These are phyloP conservation scores for Nomada lathburiana DNA, from an alignment of 2,888 invertebrate genomes.

Conservation along the genomic window DNA sequence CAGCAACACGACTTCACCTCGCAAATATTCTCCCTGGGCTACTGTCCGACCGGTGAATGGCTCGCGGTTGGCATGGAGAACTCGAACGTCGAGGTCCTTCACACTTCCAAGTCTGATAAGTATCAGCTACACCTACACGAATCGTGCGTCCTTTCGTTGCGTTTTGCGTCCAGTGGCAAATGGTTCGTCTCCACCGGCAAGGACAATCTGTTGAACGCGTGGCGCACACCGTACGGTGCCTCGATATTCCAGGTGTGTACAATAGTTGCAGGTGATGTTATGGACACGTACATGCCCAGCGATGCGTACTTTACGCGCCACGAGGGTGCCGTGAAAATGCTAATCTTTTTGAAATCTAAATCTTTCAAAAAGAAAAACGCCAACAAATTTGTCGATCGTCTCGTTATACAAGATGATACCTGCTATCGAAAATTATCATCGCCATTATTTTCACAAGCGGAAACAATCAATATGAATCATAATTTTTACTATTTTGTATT, in stretches of 20 bases:
- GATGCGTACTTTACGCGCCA: too few relatives aligned
- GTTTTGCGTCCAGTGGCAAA: constrained; percentile 98
- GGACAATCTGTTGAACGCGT: constrained; percentile 98
- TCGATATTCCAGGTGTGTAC: constrained; percentile 96
- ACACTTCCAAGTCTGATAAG: constrained; percentile 95
- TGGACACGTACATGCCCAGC: too few relatives aligned
- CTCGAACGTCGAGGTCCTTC: constrained; percentile 97
- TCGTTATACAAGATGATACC: too few relatives aligned
- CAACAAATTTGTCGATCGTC: too few relatives aligned
- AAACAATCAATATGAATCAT: too few relatives aligned
- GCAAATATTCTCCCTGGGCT: constrained; percentile 93
- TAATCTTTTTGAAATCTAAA: too few relatives aligned
- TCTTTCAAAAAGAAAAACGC: too few relatives aligned
- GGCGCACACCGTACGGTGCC: constrained; percentile 99
- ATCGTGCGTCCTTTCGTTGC: constrained; percentile 97
- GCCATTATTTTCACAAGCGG: too few relatives aligned
- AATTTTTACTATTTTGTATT: too few relatives aligned
- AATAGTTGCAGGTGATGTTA: neutral
- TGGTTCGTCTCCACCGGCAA: constrained; percentile 99
- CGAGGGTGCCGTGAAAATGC: too few relatives aligned
- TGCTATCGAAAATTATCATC: too few relatives aligned
- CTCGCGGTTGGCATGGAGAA: constrained; percentile 98
- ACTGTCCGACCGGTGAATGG: constrained; percentile 98
- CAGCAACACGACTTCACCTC: constrained; percentile 98
- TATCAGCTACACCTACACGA: constrained; percentile 98